These are phyloP conservation scores for Perithous albicinctus DNA, from an alignment of 2,888 invertebrate genomes.

Conservation along the genomic window DNA sequence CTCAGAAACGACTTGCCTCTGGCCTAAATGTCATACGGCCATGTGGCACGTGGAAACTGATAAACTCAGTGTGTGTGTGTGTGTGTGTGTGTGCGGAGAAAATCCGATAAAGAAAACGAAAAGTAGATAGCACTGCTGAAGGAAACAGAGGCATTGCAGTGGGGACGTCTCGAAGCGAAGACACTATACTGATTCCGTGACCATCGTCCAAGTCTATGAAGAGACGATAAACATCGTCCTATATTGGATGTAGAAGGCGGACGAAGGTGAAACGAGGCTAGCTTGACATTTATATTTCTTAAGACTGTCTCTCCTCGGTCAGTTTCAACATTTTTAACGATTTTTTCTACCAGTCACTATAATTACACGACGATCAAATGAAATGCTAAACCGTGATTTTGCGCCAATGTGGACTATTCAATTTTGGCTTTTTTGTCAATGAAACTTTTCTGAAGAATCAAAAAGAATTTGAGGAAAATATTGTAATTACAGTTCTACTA, in stretches of 20 bases:
- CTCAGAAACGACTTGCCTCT: constrained; percentile 37
- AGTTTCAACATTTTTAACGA: not conserved
- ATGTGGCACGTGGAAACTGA: constrained; percentile 46
- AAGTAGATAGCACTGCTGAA: not conserved
- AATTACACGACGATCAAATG: too few relatives aligned
- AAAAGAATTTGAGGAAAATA: too few relatives aligned
- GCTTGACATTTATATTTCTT: not conserved
- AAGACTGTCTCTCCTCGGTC: not conserved
- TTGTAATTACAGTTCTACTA: too few relatives aligned
- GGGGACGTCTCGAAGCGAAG: constrained; percentile 10
- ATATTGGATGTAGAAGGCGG: not conserved
- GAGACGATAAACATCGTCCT: not conserved
- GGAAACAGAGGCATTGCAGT: constrained; percentile 23
- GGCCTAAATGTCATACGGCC: constrained; percentile 46
- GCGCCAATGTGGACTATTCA: too few relatives aligned
- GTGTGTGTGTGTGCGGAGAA: too few relatives aligned
- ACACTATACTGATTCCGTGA: constrained; percentile 22
- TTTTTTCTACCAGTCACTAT: not conserved
- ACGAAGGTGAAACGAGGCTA: not conserved
- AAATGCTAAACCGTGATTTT: too few relatives aligned
- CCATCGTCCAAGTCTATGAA: not conserved
- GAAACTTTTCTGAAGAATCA: too few relatives aligned
- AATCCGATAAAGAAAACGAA: constrained; percentile 28
- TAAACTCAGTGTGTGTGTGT: constrained; percentile 32
- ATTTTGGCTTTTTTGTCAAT: too few relatives aligned